These are phyloP conservation scores for Ophion slaviceki DNA, from an alignment of 2,888 invertebrate genomes.

Conservation along the genomic window DNA sequence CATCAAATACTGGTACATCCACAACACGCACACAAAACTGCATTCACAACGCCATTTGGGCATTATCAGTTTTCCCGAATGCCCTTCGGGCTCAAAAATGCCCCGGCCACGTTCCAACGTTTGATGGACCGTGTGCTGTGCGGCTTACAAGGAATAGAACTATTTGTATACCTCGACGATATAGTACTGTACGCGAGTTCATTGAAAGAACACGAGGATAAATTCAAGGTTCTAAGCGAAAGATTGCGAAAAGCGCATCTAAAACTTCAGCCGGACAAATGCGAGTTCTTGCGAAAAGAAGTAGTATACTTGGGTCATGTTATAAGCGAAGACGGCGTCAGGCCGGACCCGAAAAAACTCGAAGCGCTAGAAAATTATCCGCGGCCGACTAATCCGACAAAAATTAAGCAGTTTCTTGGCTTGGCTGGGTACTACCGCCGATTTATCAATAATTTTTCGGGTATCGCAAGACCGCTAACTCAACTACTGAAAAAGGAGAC, in stretches of 20 bases:
- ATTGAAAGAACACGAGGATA: not conserved
- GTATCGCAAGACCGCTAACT: conserved; percentile 52
- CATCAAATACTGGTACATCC: conserved; percentile 30
- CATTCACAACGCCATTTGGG: conserved; percentile 30
- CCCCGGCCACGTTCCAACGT: conserved; percentile 18
- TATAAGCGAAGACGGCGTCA: conserved; percentile 6
- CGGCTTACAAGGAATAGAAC: conserved; percentile 40
- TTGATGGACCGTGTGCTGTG: conserved; percentile 35
- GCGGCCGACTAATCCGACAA: conserved; percentile 10
- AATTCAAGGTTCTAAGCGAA: too few species aligned
- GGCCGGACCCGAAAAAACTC: conserved; percentile 31
- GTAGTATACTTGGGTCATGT: conserved; percentile 37
- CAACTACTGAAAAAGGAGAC: conserved; percentile 41
- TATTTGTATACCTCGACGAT: conserved; percentile 72
- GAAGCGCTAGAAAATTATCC: conserved; percentile 16
- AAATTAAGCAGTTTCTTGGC: conserved; percentile 16
- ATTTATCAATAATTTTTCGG: conserved; percentile 73
- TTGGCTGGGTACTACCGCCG: conserved; percentile 75
- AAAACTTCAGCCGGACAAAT: conserved; percentile 37
- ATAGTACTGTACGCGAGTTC: conserved; percentile 60
- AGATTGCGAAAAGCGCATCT: not conserved
- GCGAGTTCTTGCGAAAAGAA: conserved; percentile 32
- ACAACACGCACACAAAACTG: conserved; percentile 26
- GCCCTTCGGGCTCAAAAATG: too few species aligned
- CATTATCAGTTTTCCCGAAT: conserved; percentile 29